Conservation (phyloP, 2,797 vertebrate genomes). For the Falco naumanni region DNA sequence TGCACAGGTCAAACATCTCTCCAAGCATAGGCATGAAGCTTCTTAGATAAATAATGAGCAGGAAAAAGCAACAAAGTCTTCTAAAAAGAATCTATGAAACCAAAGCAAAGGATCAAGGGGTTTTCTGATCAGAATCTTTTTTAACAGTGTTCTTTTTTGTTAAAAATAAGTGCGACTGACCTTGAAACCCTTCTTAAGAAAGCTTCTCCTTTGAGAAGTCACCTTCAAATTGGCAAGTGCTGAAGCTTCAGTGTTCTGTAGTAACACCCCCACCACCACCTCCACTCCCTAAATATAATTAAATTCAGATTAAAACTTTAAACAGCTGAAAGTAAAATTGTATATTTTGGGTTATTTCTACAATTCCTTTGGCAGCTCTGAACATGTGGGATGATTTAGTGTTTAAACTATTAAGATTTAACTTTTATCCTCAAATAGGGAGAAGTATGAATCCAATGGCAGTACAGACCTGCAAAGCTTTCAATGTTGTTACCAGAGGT, state of each 20-base stretch:
- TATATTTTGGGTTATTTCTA: constrained; percentile 18
- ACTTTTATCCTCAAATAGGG: not conserved
- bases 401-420: constrained; percentile 8
- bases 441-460: not conserved
- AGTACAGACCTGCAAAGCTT: not conserved
- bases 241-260: not conserved
- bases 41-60: constrained; percentile 24
- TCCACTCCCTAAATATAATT: not conserved
- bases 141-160: not conserved
- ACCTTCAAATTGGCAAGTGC: not conserved
- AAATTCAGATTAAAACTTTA: constrained; percentile 50
- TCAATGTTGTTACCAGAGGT: not conserved
- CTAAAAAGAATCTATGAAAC: not conserved
- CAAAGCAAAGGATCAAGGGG: not conserved
- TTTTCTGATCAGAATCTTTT: constrained; percentile 30
- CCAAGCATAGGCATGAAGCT: not conserved
- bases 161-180: not conserved
- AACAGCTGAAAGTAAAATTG: constrained; percentile 33
- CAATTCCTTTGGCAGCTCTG: constrained; percentile 27
- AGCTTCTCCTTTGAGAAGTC: constrained; percentile 17
- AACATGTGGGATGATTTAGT: constrained; percentile 1
- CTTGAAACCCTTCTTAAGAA: constrained; percentile 20
- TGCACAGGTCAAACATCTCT: not conserved
- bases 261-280: constrained; percentile 19
- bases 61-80: not conserved